Percentiles rank a stretch among this genome's conserved stretches.
Evolutionary conservation across 2,888 invertebrate species (phyloP).

Genomic region (Callosobruchus maculatus): DNA sequence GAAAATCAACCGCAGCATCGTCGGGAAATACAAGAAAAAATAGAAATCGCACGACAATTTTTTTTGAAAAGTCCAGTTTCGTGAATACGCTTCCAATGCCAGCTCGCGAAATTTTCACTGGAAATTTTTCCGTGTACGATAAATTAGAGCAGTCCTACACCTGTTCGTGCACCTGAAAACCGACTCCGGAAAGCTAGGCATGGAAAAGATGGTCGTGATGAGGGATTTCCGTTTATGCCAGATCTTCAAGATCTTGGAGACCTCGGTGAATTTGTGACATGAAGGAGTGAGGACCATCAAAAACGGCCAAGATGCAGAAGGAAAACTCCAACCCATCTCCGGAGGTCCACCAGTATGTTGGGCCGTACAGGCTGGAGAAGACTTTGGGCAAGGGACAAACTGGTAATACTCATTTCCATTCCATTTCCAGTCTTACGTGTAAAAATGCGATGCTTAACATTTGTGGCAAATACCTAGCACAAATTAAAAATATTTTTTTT

Average conservation of each 20-base stretch:
- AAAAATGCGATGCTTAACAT: too few species aligned
- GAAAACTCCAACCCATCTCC: conserved; percentile 48
- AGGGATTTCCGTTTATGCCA: not conserved
- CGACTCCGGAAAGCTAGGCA: not conserved
- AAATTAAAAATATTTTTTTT: too few species aligned
- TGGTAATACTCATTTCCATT: conserved; percentile 61
- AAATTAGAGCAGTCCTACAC: conserved; percentile 5
- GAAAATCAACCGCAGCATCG: conserved; percentile 12
- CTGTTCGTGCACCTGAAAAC: not conserved
- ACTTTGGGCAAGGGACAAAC: conserved; percentile 99
- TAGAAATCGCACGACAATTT: not conserved
- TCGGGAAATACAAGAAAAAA: not conserved
- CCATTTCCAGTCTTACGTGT: too few species aligned
- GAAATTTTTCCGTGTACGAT: conserved; percentile 3
- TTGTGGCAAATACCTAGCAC: too few species aligned
- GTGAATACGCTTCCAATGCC: not conserved
- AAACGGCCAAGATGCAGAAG: conserved; percentile 41
- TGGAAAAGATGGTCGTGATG: not conserved
- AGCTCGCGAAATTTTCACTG: conserved; percentile 7
- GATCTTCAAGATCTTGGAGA: not conserved
- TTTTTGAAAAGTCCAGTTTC: not conserved
- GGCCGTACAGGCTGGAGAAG: conserved; percentile 97
- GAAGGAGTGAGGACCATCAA: conserved; percentile 1
- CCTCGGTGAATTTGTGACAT: conserved; percentile 22
- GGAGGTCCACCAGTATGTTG: conserved; percentile 90